Evolutionary conservation across 2,797 vertebrate species (phyloP).

Genomic region (Phoeniculus purpureus): DNA sequence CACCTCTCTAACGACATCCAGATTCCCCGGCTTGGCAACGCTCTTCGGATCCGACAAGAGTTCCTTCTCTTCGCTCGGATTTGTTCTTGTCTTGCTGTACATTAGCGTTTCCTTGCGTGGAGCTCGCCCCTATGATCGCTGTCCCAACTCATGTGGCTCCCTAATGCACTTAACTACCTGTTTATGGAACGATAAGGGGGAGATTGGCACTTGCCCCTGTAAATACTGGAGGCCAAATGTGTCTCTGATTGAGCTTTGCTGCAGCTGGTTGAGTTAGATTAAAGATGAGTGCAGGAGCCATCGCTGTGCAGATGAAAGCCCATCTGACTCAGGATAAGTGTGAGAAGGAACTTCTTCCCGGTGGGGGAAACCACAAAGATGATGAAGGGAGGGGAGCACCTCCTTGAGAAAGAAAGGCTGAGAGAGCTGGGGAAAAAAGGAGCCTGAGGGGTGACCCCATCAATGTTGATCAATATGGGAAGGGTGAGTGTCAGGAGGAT

Average conservation of each 20-base stretch:
- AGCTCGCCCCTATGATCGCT: background rate
- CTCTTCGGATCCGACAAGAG: background rate
- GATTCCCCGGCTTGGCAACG: background rate
- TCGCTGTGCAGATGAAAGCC: fast-evolving
- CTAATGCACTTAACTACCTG: background rate
- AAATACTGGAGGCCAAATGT: background rate
- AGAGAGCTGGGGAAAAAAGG: too few species aligned
- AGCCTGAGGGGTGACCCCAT: too few species aligned
- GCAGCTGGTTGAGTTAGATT: background rate
- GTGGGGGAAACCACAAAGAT: too few species aligned
- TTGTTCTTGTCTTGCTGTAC: constrained; percentile 38
- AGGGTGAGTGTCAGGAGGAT: too few species aligned
- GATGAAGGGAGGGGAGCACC: too few species aligned
- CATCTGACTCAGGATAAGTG: background rate
- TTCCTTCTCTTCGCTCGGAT: constrained; percentile 22
- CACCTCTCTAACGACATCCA: constrained; percentile 56
- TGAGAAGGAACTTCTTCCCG: too few species aligned
- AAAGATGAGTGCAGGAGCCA: background rate
- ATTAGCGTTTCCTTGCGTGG: constrained; percentile 27
- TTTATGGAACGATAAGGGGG: background rate
- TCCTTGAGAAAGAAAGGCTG: too few species aligned
- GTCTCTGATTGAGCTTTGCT: background rate
- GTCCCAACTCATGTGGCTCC: background rate
- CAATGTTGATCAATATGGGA: too few species aligned
- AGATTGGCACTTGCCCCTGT: background rate